Conservation (phyloP, 2,888 invertebrate species). For the Drosophila antonietae region DNA sequence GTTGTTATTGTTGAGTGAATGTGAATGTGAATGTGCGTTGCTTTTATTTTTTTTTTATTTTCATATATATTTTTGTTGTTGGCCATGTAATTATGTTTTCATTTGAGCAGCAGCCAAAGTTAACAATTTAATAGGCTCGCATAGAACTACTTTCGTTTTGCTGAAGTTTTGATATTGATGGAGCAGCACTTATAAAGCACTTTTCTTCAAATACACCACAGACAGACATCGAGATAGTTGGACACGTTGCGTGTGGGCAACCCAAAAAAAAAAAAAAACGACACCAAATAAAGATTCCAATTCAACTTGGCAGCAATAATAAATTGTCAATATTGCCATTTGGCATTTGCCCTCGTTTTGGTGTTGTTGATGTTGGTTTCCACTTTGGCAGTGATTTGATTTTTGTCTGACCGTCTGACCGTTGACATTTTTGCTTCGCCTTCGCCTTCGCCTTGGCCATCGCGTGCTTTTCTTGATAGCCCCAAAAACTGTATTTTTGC, state of each 20-base stretch:
- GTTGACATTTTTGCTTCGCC: slow-evolving; percentile 37
- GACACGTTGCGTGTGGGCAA: slow-evolving; percentile 55
- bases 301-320: slow-evolving; percentile 56
- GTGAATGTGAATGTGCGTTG: slow-evolving; percentile 46
- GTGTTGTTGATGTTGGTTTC: slow-evolving; percentile 44
- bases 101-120: slow-evolving; percentile 50
- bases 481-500: slow-evolving; percentile 59
- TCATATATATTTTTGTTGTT: slow-evolving; percentile 9
- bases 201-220: slow-evolving; percentile 46
- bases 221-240: slow-evolving; percentile 6
- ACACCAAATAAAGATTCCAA: slow-evolving; percentile 56
- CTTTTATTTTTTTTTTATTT: neutral
- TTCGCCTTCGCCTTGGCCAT: slow-evolving; percentile 24
- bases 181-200: slow-evolving; percentile 70
- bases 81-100: slow-evolving; percentile 70
- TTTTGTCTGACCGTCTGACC: slow-evolving; percentile 43
- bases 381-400: slow-evolving; percentile 72
- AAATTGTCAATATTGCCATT: slow-evolving; percentile 73
- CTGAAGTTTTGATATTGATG: slow-evolving; percentile 70
- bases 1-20: slow-evolving; percentile 9
- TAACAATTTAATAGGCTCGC: slow-evolving; percentile 60
- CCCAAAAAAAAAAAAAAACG: slow-evolving; percentile 7
- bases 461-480: slow-evolving; percentile 51
- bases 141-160: slow-evolving; percentile 77
- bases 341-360: slow-evolving; percentile 18